phyloP scores from a whole-genome alignment of 2,797 vertebrate species.

The Glyptemys insculpta region DNA sequence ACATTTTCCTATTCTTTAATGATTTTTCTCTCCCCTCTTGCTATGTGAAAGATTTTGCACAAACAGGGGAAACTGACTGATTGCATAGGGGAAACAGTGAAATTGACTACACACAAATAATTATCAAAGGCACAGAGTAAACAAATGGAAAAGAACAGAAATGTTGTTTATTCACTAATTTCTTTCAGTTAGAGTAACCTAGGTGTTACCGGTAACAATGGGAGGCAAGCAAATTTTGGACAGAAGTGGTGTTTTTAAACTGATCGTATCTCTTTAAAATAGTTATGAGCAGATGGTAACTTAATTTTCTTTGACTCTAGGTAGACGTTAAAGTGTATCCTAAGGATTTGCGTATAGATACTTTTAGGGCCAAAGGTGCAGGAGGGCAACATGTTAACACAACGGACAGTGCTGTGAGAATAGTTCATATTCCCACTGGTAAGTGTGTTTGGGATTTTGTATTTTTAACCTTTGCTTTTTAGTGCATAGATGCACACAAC shows the following conservation, averaged over 20 bases:
- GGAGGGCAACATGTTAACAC: slow-evolving; percentile 97
- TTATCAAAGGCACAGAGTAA: not conserved
- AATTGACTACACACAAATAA: not conserved
- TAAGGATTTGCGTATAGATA: slow-evolving; percentile 92
- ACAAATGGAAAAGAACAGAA: not conserved
- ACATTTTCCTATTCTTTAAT: not conserved
- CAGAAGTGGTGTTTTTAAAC: not conserved
- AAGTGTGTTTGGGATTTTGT: not conserved
- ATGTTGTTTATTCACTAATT: not conserved
- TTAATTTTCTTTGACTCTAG: slow-evolving; percentile 75
- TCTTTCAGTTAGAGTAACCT: not conserved
- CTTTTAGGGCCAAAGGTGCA: slow-evolving; percentile 91
- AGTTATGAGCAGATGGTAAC: not conserved
- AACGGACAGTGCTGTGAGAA: slow-evolving; percentile 94
- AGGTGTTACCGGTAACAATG: not conserved
- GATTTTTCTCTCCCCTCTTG: rapidly evolving
- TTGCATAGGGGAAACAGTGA: not conserved
- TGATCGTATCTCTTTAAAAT: not conserved
- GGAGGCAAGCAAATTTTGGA: not conserved
- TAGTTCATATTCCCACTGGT: slow-evolving; percentile 95
- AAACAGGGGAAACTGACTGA: not conserved
- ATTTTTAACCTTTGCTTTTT: not conserved
- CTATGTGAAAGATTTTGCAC: not conserved
- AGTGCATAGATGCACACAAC: not conserved
- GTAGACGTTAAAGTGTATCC: slow-evolving; percentile 89